Percentiles rank a stretch among this genome's conserved stretches.
Evolutionary conservation across 1,140 invertebrate species (phyloP).

Genomic region (Diabrotica undecimpunctata): DNA sequence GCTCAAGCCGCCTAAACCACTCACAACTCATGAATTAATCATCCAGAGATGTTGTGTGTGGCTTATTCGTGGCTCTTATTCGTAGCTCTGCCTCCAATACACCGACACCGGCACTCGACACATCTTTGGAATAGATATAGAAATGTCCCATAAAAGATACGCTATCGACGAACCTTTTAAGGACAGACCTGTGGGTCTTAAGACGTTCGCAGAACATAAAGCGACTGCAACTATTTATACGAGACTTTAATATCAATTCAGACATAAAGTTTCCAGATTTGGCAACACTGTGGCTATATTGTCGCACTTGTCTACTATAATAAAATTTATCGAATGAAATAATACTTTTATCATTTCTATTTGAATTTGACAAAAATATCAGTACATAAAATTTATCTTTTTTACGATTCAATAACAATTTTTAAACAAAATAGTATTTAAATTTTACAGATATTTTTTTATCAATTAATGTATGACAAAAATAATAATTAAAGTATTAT

Average conservation of each 20-base stretch:
- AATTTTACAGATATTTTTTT: too few species aligned
- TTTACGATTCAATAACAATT: too few species aligned
- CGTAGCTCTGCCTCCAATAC: background rate
- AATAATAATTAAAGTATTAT: too few species aligned
- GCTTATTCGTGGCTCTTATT: slow-evolving; percentile 32
- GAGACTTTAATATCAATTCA: background rate
- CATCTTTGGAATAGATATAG: slow-evolving; percentile 37
- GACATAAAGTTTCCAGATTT: background rate
- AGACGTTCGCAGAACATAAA: background rate
- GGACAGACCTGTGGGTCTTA: slow-evolving; percentile 6
- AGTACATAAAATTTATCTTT: too few species aligned
- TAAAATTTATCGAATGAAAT: too few species aligned
- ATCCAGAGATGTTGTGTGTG: slow-evolving; percentile 40
- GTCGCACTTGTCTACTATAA: too few species aligned
- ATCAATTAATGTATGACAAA: too few species aligned
- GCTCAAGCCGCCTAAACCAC: slow-evolving; percentile 39
- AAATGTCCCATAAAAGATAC: slow-evolving; percentile 35
- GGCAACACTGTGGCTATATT: background rate
- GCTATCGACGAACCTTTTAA: slow-evolving; percentile 26
- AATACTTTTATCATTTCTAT: too few species aligned
- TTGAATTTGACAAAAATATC: too few species aligned
- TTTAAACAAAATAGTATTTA: too few species aligned
- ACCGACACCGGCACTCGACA: slow-evolving; percentile 26
- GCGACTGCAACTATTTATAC: background rate
- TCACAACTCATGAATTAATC: slow-evolving; percentile 45